Conservation (phyloP, 2,797 vertebrate species). For the Poeciliopsis gracilis region DNA sequence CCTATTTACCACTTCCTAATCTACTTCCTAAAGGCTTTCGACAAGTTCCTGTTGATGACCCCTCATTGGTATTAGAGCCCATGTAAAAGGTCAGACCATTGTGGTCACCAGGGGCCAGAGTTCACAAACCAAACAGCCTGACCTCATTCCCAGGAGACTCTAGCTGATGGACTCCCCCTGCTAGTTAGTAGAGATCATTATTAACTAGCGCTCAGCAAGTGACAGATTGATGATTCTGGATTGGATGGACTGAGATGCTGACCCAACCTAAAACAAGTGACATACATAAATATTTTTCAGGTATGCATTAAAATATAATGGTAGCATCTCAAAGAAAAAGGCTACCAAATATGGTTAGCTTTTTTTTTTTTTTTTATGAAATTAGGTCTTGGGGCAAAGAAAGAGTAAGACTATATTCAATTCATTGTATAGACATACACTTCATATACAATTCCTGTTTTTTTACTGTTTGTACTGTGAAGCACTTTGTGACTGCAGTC, state of each 20-base stretch:
- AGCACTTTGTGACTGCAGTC: no score
- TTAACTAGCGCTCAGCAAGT: slow-evolving; percentile 41
- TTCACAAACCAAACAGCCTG: slow-evolving; percentile 55
- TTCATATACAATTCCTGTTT: background rate
- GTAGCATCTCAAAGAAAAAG: background rate
- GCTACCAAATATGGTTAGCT: slow-evolving; percentile 6
- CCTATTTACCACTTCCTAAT: slow-evolving; percentile 65
- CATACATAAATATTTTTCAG: background rate
- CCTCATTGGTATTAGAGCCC: slow-evolving; percentile 67
- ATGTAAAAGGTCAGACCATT: slow-evolving; percentile 69
- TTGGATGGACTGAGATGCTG: slow-evolving; percentile 9
- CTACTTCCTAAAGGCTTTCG: slow-evolving; percentile 70
- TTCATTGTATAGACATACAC: background rate
- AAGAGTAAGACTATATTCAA: background rate
- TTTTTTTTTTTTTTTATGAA: slow-evolving; percentile 1
- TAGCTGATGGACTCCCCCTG: slow-evolving; percentile 56
- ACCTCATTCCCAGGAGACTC: slow-evolving; percentile 73
- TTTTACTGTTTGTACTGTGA: no score
- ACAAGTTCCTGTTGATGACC: slow-evolving; percentile 63
- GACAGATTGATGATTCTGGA: slow-evolving; percentile 41
- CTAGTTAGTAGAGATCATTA: slow-evolving; percentile 69
- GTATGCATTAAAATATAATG: slow-evolving; percentile 8
- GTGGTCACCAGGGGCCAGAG: slow-evolving; percentile 68
- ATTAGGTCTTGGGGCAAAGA: slow-evolving; percentile 18
- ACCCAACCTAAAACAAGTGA: slow-evolving; percentile 2